Evolutionary conservation across 2,797 vertebrate species (phyloP), one percentile per base, ranked within the genome.

Genomic region (Oceanodroma leucorhoa): DNA sequence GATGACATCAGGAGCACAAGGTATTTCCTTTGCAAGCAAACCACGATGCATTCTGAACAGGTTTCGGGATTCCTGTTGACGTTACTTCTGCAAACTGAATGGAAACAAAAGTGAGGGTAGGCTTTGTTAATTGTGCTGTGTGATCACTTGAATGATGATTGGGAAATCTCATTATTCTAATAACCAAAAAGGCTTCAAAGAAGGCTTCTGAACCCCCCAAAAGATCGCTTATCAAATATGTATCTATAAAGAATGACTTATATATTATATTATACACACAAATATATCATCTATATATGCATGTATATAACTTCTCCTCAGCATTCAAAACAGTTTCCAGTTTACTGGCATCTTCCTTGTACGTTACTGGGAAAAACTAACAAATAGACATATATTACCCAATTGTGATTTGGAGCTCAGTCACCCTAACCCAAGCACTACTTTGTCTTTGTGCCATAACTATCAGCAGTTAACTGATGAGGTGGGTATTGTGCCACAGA

Each of bases 1-100:
- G 94, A 87, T 91, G 89, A 94, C 84, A 92, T 94, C 93, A 95
- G 46, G n/a, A 95, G 51, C 66, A 87, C 69, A 82, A 85, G 89
- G 73, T 84, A 82, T 92, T 96, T 95, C 85, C 95, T 87, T 77
- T 81, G 87, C 88, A 91, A 77, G 82, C 24, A 87, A 94, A 90
- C 65, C 48, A 30, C 6, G 6, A 77, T 71, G 62, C 72, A 71
- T 70, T 93, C 82, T 89, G 89, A 84, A 87, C 86, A 96, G 58
- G 80, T 80, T 87, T 79, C 0, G 7, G 94, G 92, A 94, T 87
- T 89, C 83, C 92, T 72, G 58, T 85, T 94, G 65, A 53, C 3
- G 11, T 83, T 64, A 65, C 61, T 84, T 90, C 73, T 48, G 54
- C 82, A 81, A 89, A 84, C 53, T 46, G 85, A 91, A 62, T 71